Evolutionary conservation across 1,140 invertebrate species (phyloP).

Genomic region (Brachionus rubens): DNA sequence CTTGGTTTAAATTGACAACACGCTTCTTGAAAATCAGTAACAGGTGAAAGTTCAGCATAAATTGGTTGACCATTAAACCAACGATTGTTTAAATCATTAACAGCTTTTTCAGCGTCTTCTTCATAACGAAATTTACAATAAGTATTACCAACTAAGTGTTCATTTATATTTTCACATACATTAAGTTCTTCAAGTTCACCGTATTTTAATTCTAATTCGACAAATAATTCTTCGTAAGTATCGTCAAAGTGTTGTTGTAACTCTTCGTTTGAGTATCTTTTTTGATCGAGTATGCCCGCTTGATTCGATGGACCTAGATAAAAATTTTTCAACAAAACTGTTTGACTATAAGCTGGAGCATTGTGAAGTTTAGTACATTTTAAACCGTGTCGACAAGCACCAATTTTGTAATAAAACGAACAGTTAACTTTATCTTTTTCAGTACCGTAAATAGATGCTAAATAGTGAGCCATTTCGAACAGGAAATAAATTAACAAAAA

Average conservation of each 20-base stretch:
- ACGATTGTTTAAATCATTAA: constrained; percentile 90
- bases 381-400: constrained; percentile 95
- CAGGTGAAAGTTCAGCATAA: constrained; percentile 93
- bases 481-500: not conserved
- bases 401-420: constrained; percentile 99
- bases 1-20: constrained; percentile 99
- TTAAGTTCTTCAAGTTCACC: constrained; percentile 99
- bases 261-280: constrained; percentile 72
- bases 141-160: constrained; percentile 80
- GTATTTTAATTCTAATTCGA: constrained; percentile 96
- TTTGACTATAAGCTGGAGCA: constrained; percentile 96
- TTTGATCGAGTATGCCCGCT: constrained; percentile 62
- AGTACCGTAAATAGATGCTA: constrained; percentile 97
- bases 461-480: constrained; percentile 84
- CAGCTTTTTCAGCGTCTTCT: constrained; percentile 94
- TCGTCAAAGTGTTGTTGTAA: constrained; percentile 99
- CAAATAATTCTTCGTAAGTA: constrained; percentile 98
- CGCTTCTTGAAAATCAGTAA: constrained; percentile 97
- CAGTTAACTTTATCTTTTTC: constrained; percentile 97
- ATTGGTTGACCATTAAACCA: constrained; percentile 98
- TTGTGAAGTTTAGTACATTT: constrained; percentile 96
- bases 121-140: constrained; percentile 81
- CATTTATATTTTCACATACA: constrained; percentile 96
- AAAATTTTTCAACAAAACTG: constrained; percentile 89
- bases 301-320: constrained; percentile 96